Evolutionary conservation across 2,888 invertebrate genomes (phyloP), one percentile per base, ranked within the genome.

Genomic region (Argyresthia goedartella): DNA sequence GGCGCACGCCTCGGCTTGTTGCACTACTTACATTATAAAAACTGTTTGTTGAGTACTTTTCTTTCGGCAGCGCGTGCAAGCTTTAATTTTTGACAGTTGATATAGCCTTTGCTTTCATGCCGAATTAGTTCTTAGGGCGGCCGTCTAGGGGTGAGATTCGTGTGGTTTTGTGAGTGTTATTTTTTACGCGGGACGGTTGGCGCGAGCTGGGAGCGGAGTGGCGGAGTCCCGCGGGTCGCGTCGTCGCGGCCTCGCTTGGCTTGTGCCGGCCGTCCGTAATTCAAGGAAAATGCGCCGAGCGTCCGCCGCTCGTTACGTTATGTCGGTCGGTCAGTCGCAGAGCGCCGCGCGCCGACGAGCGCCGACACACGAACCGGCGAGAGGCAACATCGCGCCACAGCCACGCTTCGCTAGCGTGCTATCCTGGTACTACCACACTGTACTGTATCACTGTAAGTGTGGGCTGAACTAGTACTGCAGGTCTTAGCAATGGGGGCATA

Each of bases 1-100:
- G 67, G 71, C 73, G 77, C 66, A 73, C 76, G 71, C 69, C 70
- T 67, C 64, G 66, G 69, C 66, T 70, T 10, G 73, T 65, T 81
- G 82, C 80, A 81, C 67, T 78, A 74, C 69, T 75, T 77, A 66
- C 73, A 81, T 79, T 78, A 76, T 76, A 73, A 74, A 77, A 74
- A 73, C 63, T 60, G 72, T 79, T 77, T 76, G 64, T 76, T 25
- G 52, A 74, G 70, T 78, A 73, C 79, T 80, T 84, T 81, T 76
- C 78, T 79, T 72, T 72, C 71, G 73, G 72, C 72, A 78, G 76
- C 76, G 80, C 82, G 81, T 81, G 82, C 81, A 72, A 77, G 74
- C 73, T 78, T 78, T 82, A 80, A 82, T 86, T 86, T 86, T 87
- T 87, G 87, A 87, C 87, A 87, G 87, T 87, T 87, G 85, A 81